Base-by-base conservation (phyloP, 2,113 vertebrate species). In the Nesoenas mayeri region DNA sequence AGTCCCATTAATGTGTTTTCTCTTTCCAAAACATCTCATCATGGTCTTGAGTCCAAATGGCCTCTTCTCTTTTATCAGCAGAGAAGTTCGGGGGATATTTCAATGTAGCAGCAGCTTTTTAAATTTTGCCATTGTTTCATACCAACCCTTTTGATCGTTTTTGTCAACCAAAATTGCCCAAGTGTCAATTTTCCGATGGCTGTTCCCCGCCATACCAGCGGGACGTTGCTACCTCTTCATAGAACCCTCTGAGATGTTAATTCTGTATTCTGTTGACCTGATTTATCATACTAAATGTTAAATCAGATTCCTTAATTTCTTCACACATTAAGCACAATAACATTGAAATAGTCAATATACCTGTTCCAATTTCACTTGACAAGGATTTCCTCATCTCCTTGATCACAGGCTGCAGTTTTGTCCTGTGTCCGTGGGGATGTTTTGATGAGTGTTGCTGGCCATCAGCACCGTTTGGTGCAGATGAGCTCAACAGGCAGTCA, bases 321-420 rank as follows among this genome's bases (percentile, higher is more conserved):
- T 85, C 47, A 60, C 32, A 19, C 8, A 12, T 57, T 82, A 71
- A 87, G 50, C 25, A 71, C 51, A 74, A 25, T 21, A 77, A 77
- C 62, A 81, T 79, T 48, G 71, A 75, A 69, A 25, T 79, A 80
- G 31, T 67, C 71, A 42, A 54, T 95, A 77, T 61, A 95, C 94
- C 89, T 97, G 88, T 79, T 91, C 28, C 4, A 1, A 38, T 95
- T 89, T 96, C 40, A 61, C 75, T 89, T 89, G 85, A 12, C 71
- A 75, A 69, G 67, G 54, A 17, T 69, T 93, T 56, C 81, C 85
- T 95, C 77, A 11, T 82, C 56, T 93, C 57, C 77, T 77, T 97
- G 85, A 93, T 84, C 53, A 79, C 56, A 84, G 78, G 51, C 81
- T 94, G 60, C 64, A 94, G 77, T 78, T 96, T 36, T 79, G 12